A percentile compares a stretch with the other conserved stretches of the same genome.
These are phyloP conservation scores for Platyrinchus mystaceus DNA, from an alignment of 2,797 vertebrate genomes.

Conservation along the genomic window DNA sequence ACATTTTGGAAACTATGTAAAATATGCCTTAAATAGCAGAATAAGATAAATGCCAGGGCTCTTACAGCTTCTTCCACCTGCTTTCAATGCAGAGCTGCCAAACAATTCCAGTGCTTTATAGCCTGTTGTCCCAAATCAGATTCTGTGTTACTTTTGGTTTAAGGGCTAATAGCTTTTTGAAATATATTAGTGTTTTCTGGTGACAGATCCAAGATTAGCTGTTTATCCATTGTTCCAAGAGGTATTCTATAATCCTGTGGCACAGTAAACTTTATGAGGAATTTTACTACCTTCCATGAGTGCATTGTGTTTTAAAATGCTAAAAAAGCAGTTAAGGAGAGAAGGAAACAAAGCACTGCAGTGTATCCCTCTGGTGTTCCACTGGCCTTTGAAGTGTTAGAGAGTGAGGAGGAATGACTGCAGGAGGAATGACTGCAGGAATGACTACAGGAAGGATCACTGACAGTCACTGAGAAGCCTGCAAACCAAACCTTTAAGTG, in stretches of 20 bases:
- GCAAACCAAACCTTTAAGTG: background rate
- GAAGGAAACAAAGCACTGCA: conserved; percentile 31
- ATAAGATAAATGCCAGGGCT: background rate
- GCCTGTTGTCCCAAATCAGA: conserved; percentile 51
- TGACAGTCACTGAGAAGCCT: background rate
- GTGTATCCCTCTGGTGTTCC: background rate
- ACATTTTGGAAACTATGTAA: conserved; percentile 8
- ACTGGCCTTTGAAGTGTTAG: background rate
- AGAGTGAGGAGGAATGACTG: background rate
- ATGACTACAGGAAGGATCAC: background rate
- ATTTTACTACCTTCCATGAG: conserved; percentile 55
- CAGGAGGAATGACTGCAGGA: background rate
- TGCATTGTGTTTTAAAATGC: conserved; percentile 32
- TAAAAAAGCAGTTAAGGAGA: conserved; percentile 1
- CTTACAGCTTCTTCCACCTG: conserved; percentile 30
- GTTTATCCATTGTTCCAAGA: conserved; percentile 44
- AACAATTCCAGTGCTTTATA: conserved; percentile 53
- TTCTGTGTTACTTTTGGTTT: conserved; percentile 61
- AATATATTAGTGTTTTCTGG: conserved; percentile 56
- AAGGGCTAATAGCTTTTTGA: conserved; percentile 64
- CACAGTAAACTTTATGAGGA: conserved; percentile 58
- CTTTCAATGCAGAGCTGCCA: conserved; percentile 31
- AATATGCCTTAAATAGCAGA: conserved; percentile 24
- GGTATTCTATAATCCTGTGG: conserved; percentile 44
- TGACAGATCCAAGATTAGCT: conserved; percentile 53